Conservation (phyloP, 2,888 invertebrate genomes). For the Incurvaria masculella region DNA sequence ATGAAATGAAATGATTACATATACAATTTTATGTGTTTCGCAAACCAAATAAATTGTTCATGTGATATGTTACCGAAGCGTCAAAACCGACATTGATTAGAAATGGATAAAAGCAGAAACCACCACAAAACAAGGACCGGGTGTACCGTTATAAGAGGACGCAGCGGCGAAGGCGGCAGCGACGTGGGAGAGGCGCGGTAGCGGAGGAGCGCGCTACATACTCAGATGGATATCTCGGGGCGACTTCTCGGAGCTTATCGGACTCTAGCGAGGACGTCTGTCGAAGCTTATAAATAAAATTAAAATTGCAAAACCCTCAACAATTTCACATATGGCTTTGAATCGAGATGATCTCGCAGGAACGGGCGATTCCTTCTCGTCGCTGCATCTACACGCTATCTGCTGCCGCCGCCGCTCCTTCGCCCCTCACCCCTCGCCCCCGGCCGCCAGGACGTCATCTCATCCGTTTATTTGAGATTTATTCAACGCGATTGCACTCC, state of each 20-base stretch:
- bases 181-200: too few relatives aligned
- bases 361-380: not conserved
- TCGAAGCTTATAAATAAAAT: slow-evolving; percentile 15
- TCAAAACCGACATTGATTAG: too few relatives aligned
- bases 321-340: slow-evolving; percentile 53
- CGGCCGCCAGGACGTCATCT: too few relatives aligned
- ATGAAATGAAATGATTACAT: too few relatives aligned
- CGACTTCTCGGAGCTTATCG: slow-evolving; percentile 48
- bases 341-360: slow-evolving; percentile 38
- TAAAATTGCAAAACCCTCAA: slow-evolving; percentile 49
- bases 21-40: too few relatives aligned
- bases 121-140: too few relatives aligned
- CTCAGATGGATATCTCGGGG: slow-evolving; percentile 45
- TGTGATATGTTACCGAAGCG: too few relatives aligned
- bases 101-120: too few relatives aligned
- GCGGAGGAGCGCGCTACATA: slow-evolving; percentile 18
- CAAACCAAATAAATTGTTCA: too few relatives aligned
- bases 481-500: not conserved
- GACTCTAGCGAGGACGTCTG: slow-evolving; percentile 52
- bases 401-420: not conserved
- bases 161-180: too few relatives aligned
- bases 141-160: too few relatives aligned
- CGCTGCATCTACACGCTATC: not conserved
- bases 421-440: too few relatives aligned
- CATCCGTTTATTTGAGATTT: not conserved